Percentiles rank a stretch among this genome's conserved stretches.
These are phyloP conservation scores for Zootermopsis nevadensis DNA, from an alignment of 2,888 invertebrate genomes.

Conservation along the genomic window DNA sequence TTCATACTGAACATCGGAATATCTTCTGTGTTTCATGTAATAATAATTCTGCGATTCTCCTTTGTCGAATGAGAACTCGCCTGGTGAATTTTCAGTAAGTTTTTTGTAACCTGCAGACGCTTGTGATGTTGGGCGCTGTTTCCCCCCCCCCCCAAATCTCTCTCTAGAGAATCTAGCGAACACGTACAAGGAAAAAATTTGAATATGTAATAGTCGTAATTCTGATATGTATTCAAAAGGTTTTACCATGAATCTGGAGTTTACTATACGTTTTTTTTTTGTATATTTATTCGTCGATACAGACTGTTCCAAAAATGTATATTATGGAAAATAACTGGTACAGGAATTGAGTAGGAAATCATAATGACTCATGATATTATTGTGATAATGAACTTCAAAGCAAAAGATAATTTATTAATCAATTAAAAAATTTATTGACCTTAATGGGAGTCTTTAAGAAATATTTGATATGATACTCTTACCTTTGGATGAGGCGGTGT, in stretches of 20 bases:
- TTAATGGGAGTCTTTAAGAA: too few relatives aligned
- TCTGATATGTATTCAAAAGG: not conserved
- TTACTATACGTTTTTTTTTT: not conserved
- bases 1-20: not conserved
- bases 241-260: not conserved
- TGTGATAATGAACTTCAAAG: too few relatives aligned
- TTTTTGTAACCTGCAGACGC: not conserved
- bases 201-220: conserved; percentile 6
- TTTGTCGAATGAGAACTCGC: not conserved
- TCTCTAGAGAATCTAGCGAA: not conserved
- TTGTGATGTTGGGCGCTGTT: not conserved
- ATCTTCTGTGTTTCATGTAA: not conserved
- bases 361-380: too few relatives aligned
- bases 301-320: not conserved
- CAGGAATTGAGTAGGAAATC: not conserved
- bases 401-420: too few relatives aligned
- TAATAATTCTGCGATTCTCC: not conserved
- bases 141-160: not conserved
- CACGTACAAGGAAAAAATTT: not conserved
- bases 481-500: too few relatives aligned
- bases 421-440: too few relatives aligned
- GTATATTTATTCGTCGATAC: not conserved
- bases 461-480: too few relatives aligned
- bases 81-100: not conserved
- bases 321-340: too few relatives aligned